Conservation (phyloP, 2,797 vertebrate species). For the Gymnothorax javanicus region DNA sequence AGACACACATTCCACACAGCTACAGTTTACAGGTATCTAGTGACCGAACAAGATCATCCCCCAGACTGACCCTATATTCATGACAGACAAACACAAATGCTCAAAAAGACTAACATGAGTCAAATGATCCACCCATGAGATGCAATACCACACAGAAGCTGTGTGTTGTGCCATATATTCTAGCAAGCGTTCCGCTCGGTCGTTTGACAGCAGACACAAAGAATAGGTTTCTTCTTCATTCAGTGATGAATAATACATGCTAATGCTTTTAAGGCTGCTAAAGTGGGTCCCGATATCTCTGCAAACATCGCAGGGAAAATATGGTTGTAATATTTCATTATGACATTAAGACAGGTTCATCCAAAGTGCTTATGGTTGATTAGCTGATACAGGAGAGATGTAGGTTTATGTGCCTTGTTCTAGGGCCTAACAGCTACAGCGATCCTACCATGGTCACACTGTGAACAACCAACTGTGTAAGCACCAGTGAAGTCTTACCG, state of each 20-base stretch:
- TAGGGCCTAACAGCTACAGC: too few species aligned
- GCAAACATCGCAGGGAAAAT: not conserved
- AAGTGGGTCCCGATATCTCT: slow-evolving; percentile 18
- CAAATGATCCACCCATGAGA: not conserved
- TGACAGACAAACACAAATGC: not conserved
- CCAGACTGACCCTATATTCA: not conserved
- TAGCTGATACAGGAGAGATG: too few species aligned
- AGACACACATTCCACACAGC: not conserved
- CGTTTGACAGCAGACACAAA: slow-evolving; percentile 4
- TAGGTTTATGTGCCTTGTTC: too few species aligned
- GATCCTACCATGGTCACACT: too few species aligned
- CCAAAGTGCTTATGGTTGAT: too few species aligned
- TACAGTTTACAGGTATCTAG: not conserved
- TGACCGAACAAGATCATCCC: not conserved
- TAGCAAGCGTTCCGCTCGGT: slow-evolving; percentile 8
- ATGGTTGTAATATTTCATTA: too few species aligned
- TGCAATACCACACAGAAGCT: not conserved
- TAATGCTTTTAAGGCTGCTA: slow-evolving; percentile 23
- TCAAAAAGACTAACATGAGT: not conserved
- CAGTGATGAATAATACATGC: slow-evolving; percentile 29
- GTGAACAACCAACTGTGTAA: too few species aligned
- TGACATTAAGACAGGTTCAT: too few species aligned
- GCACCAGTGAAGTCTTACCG: too few species aligned
- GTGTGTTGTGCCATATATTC: not conserved
- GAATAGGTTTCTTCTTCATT: slow-evolving; percentile 17